phyloP scores from a whole-genome alignment of 2,797 vertebrate species.

The Oophaga sylvatica region DNA sequence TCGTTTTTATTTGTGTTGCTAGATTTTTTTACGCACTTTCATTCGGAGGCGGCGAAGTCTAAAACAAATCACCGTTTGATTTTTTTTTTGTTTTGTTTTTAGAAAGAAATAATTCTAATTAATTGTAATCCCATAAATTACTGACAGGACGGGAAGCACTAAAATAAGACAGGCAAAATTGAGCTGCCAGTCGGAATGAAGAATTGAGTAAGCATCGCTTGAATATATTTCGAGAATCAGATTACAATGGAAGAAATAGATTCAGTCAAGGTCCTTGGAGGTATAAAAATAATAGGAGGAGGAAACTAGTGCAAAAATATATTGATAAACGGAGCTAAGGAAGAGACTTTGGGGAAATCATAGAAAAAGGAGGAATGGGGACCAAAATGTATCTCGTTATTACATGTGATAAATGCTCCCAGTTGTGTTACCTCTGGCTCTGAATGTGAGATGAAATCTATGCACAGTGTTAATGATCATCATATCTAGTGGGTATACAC shows the following conservation, averaged over 20 bases:
- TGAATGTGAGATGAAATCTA: conserved; percentile 49
- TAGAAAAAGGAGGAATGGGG: conserved; percentile 24
- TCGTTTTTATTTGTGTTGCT: conserved; percentile 24
- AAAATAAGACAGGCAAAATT: conserved; percentile 23
- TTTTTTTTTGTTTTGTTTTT: conserved; percentile 3
- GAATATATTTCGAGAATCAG: conserved; percentile 43
- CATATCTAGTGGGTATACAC: conserved; percentile 50
- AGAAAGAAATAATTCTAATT: conserved; percentile 32
- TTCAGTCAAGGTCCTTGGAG: conserved; percentile 33
- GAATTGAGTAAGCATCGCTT: conserved; percentile 42
- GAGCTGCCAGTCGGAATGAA: conserved; percentile 28
- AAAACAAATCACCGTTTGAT: conserved; percentile 23
- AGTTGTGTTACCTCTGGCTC: conserved; percentile 45
- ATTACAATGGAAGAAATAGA: conserved; percentile 49
- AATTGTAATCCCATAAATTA: conserved; percentile 41
- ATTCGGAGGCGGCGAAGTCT: not conserved
- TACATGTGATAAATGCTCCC: conserved; percentile 50
- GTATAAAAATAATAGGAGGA: conserved; percentile 48
- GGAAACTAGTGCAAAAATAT: conserved; percentile 50
- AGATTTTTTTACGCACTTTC: conserved; percentile 1
- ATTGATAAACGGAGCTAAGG: conserved; percentile 53
- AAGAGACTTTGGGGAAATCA: conserved; percentile 51
- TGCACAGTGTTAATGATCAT: conserved; percentile 47
- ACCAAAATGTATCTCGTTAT: conserved; percentile 49
- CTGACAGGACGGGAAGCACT: conserved; percentile 1